phyloP scores from a whole-genome alignment of 23 tunicate genomes.

The Styela plicata region DNA sequence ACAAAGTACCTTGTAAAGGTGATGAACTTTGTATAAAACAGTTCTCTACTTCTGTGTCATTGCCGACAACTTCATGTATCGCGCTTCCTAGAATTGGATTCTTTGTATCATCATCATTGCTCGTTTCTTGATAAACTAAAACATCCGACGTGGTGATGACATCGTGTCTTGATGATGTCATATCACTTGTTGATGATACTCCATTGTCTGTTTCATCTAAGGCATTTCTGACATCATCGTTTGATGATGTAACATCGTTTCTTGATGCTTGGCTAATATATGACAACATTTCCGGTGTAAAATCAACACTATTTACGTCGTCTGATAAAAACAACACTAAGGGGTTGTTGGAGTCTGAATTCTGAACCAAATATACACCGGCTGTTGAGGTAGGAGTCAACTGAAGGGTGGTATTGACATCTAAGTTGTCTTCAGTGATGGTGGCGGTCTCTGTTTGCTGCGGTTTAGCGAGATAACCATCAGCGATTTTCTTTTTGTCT shows the following conservation, averaged over 20 bases:
- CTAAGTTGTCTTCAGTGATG: neutral
- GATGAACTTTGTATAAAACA: slow-evolving; percentile 28
- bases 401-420: slow-evolving; percentile 12
- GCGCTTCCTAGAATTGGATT: slow-evolving; percentile 26
- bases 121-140: slow-evolving; percentile 26
- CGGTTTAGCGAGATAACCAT: neutral
- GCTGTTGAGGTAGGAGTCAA: slow-evolving; percentile 60
- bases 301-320: slow-evolving; percentile 9
- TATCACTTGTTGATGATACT: neutral
- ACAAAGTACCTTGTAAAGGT: slow-evolving; percentile 25
- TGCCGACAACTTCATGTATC: slow-evolving; percentile 13
- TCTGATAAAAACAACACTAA: neutral
- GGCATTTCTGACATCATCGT: neutral
- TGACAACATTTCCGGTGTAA: slow-evolving; percentile 3
- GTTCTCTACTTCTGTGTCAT: slow-evolving; percentile 13
- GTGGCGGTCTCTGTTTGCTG: neutral
- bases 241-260: neutral
- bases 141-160: slow-evolving; percentile 30
- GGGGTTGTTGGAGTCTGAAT: slow-evolving; percentile 19
- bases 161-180: neutral
- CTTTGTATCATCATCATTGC: slow-evolving; percentile 24
- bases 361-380: slow-evolving; percentile 56
- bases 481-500: neutral
- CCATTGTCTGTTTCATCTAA: neutral
- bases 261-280: neutral